Evolutionary conservation across 1,140 invertebrate genomes (phyloP), one percentile per base, ranked within the genome.

Genomic region (Atta cephalotes): DNA sequence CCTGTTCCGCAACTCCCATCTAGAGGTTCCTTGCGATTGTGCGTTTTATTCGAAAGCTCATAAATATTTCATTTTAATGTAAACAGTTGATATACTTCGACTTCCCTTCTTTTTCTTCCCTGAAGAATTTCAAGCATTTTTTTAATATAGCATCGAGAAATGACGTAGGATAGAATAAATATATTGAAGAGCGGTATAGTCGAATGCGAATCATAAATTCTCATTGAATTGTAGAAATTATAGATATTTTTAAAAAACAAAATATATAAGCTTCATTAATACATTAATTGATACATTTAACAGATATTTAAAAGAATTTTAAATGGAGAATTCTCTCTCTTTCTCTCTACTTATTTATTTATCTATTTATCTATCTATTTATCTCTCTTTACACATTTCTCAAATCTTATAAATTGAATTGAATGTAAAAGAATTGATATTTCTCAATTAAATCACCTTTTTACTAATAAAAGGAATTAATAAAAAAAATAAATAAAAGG

Each of bases 1-100:
- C 89, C 89, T 90, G 89, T 90, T 90, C 89, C 72, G 62, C 51
- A 78, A 87, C 68, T 87, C 72, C 62, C 63, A 77, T 66, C 14
- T 35, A 82, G 60, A 82, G 53, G 10, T 39, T 76, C 39, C 80
- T 31, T 31, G 25, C 68, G 7, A 60, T n/a, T n/a, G 21, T 16
- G 21, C 35, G 25, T 39, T 28, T 62, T 62, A 62, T 74, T 9
- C 51, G 16, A 71, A 71, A 58, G 1, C 53, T 58, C 25, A 12
- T 68, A 31, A 39, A 45, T 80, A 35, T 4, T 81, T 60, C 5
- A 16, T 18, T 28, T 28, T 53, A 18, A 53, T 58, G 28, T 25
- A 56, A 45, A 35, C 45, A 35, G 2, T 45, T 28, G 28, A 63
- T 51, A 5, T 14, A 14, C 28, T 60, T 28, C 10, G n/a, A 39